Evolutionary conservation across 2,888 invertebrate species (phyloP), one percentile per base, ranked within the genome.

Genomic region (Euproctis similis): DNA sequence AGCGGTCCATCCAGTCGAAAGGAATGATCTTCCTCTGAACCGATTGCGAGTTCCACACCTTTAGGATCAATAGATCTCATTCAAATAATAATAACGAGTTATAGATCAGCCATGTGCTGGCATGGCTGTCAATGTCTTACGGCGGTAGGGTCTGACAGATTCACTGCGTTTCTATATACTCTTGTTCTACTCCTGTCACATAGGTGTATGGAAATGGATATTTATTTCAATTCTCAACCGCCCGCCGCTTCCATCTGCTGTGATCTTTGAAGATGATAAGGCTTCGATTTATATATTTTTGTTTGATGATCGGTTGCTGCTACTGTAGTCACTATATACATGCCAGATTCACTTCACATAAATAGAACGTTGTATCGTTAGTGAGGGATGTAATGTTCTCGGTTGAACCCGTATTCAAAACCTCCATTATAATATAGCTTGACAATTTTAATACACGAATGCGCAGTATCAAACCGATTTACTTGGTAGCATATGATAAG

Each of bases 1-100:
- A 82, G 80, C 74, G 80, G 78, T 77, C 69, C 72, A 59, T 67
- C 70, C 73, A 72, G 76, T 68, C 71, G 76, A 80, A 82, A 82
- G 81, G 82, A 82, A 84, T 82, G 84, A 82, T 84, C 77, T 70
- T 64, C 68, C 72, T 54, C 39, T 66, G 70, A 75, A 68, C 70
- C 69, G 63, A 77, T 69, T 72, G 72, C 66, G 59, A 59, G 67
- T 71, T 78, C 72, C 78, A 81, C 82, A 81, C 84, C 84, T 80
- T 70, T 65, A 61, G 71, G 59, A 81, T 78, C 81, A 74, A 80
- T 84, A 84, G 84, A 81, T 81, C 75, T 81, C 77, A 71, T 81
- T 82, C 80, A 82, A 82, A 82, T 81, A 81, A 82, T 82, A 81
- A 82, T 74, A 81, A 76, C 81, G 71, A 74, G 81, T 81, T 82